A percentile compares a stretch with the other conserved stretches of the same genome.
These are phyloP conservation scores for Atlantisia rogersi DNA, from an alignment of 2,113 vertebrate genomes.

Conservation along the genomic window DNA sequence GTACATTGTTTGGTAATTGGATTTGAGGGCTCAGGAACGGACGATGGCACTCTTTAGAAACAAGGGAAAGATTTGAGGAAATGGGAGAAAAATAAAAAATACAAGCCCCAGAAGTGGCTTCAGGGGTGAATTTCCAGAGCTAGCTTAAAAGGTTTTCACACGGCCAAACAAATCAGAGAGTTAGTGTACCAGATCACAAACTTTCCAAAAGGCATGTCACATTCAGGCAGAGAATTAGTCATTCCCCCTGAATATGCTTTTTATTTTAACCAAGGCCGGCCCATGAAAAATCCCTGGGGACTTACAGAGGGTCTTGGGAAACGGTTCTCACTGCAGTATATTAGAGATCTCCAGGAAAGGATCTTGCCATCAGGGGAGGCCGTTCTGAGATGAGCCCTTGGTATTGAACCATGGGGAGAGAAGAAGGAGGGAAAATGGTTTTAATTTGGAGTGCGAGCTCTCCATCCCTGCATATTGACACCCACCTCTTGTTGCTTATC, in stretches of 20 bases:
- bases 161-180: background rate
- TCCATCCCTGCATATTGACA: background rate
- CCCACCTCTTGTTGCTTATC: background rate
- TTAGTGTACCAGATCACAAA: background rate
- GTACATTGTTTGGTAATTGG: constrained; percentile 79
- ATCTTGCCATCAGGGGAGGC: background rate
- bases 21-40: constrained; percentile 68
- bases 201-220: background rate
- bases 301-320: background rate
- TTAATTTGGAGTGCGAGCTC: background rate
- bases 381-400: background rate
- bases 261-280: background rate
- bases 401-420: background rate
- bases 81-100: constrained; percentile 30
- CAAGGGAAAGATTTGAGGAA: constrained; percentile 45
- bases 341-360: background rate
- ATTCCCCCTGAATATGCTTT: background rate
- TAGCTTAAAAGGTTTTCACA: background rate
- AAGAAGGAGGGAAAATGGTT: background rate
- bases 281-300: background rate
- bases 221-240: background rate
- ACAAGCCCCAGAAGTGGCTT: background rate
- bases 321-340: background rate
- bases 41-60: constrained; percentile 38
- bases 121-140: constrained; percentile 12